Percentiles rank a stretch among this genome's conserved stretches.
phyloP scores from a whole-genome alignment of 2,113 vertebrate species.

The Maccullochella peelii region DNA sequence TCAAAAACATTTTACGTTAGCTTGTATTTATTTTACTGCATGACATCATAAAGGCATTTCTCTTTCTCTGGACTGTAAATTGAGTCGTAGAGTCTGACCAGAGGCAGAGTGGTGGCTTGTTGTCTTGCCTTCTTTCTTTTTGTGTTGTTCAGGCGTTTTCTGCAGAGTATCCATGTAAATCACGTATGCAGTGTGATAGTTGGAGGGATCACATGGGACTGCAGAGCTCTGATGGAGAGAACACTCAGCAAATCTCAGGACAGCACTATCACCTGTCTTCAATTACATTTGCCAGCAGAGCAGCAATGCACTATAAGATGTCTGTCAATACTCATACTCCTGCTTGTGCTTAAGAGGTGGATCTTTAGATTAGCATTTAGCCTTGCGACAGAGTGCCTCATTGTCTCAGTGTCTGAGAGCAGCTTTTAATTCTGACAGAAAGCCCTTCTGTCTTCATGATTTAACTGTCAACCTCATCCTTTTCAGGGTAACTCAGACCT shows the following conservation, averaged over 20 bases:
- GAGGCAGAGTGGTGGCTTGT: background rate
- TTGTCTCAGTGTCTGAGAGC: background rate
- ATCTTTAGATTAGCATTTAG: slow-evolving; percentile 44
- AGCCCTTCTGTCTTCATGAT: slow-evolving; percentile 26
- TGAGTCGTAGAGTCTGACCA: background rate
- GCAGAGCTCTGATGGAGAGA: slow-evolving; percentile 15
- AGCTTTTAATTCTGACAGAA: slow-evolving; percentile 31
- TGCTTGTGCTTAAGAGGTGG: slow-evolving; percentile 29
- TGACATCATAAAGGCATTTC: too few species aligned
- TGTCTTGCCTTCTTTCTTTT: background rate
- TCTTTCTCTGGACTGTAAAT: background rate
- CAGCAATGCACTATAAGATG: slow-evolving; percentile 7
- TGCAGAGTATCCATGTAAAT: slow-evolving; percentile 38
- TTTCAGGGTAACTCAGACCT: slow-evolving; percentile 43
- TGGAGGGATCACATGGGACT: slow-evolving; percentile 16
- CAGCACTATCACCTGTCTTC: slow-evolving; percentile 20
- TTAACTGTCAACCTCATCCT: slow-evolving; percentile 43
- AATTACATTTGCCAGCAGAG: slow-evolving; percentile 39
- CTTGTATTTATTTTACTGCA: too few species aligned
- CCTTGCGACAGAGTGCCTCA: slow-evolving; percentile 4
- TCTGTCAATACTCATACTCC: slow-evolving; percentile 33
- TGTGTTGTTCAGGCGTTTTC: slow-evolving; percentile 33
- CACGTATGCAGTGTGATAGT: slow-evolving; percentile 20
- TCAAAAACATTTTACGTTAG: too few species aligned
- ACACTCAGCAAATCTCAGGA: slow-evolving; percentile 41